A percentile compares a stretch with the other conserved stretches of the same genome.
phyloP scores from a whole-genome alignment of 2,113 vertebrate genomes.

The Verasper variegatus region DNA sequence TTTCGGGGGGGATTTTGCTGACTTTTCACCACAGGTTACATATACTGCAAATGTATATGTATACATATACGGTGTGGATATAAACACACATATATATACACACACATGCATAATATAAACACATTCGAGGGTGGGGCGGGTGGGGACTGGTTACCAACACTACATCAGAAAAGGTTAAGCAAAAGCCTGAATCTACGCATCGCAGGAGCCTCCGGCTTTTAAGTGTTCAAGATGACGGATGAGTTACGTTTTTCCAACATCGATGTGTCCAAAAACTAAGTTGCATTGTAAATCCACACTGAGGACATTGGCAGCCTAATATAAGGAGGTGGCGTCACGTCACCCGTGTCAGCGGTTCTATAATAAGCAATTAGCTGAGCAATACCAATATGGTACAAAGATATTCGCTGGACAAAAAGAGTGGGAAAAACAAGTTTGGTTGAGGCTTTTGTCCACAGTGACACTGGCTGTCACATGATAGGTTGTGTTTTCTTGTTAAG shows the following conservation, averaged over 20 bases:
- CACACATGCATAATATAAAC: slow-evolving; percentile 85
- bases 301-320: slow-evolving; percentile 79
- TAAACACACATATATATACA: slow-evolving; percentile 85
- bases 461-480: slow-evolving; percentile 61
- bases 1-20: slow-evolving; percentile 74
- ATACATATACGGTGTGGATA: slow-evolving; percentile 85
- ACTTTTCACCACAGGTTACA: slow-evolving; percentile 81
- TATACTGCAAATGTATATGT: slow-evolving; percentile 84
- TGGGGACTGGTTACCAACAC: slow-evolving; percentile 79
- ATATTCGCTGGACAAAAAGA: slow-evolving; percentile 80
- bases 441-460: slow-evolving; percentile 77
- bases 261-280: slow-evolving; percentile 58
- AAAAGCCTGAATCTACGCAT: slow-evolving; percentile 79
- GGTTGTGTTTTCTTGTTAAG: slow-evolving; percentile 31
- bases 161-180: slow-evolving; percentile 82
- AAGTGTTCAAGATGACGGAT: slow-evolving; percentile 66
- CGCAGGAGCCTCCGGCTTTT: slow-evolving; percentile 64
- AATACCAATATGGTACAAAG: slow-evolving; percentile 91
- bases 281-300: slow-evolving; percentile 80
- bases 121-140: slow-evolving; percentile 76
- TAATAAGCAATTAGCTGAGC: slow-evolving; percentile 82
- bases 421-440: slow-evolving; percentile 66
- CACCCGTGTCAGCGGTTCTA: slow-evolving; percentile 75
- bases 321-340: slow-evolving; percentile 70
- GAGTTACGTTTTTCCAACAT: slow-evolving; percentile 59